Evolutionary conservation across 2,797 vertebrate genomes (phyloP).

Genomic region (Hemibagrus guttatus): DNA sequence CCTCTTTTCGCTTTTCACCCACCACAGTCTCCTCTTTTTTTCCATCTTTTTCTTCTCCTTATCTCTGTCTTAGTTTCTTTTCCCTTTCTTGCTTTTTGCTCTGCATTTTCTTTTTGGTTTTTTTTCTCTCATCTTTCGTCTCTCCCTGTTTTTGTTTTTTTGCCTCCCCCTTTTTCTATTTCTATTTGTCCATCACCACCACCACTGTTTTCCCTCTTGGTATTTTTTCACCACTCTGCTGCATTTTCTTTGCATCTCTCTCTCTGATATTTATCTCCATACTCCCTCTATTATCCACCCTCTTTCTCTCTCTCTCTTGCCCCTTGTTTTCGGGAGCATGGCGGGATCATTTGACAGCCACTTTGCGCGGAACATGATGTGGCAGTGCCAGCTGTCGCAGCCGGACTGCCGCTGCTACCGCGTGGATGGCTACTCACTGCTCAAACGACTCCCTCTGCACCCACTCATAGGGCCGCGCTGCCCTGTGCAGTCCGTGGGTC

Average conservation of each 20-base stretch:
- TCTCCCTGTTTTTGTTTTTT: not conserved
- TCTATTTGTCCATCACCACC: not conserved
- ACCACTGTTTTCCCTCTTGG: not conserved
- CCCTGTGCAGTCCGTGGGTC: constrained; percentile 95
- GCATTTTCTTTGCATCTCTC: constrained; percentile 52
- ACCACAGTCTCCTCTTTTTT: constrained; percentile 27
- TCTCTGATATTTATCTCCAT: constrained; percentile 34
- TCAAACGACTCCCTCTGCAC: constrained; percentile 98
- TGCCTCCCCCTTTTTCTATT: not conserved
- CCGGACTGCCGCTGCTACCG: constrained; percentile 98
- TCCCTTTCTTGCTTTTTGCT: constrained; percentile 50
- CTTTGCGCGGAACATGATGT: constrained; percentile 97
- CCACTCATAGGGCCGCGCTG: constrained; percentile 98
- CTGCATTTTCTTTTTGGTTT: constrained; percentile 55
- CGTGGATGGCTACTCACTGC: constrained; percentile 96
- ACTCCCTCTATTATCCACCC: not conserved
- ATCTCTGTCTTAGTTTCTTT: constrained; percentile 41
- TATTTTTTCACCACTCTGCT: constrained; percentile 4
- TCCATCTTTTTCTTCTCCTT: constrained; percentile 20
- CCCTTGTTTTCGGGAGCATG: constrained; percentile 78
- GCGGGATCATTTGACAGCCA: constrained; percentile 98
- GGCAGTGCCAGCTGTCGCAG: constrained; percentile 99
- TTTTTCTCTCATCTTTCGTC: not conserved
- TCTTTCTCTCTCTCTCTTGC: constrained; percentile 20
- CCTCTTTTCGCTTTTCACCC: constrained; percentile 14